Evolutionary conservation across 2,888 invertebrate species (phyloP).

Genomic region (Drosophila sordidula): DNA sequence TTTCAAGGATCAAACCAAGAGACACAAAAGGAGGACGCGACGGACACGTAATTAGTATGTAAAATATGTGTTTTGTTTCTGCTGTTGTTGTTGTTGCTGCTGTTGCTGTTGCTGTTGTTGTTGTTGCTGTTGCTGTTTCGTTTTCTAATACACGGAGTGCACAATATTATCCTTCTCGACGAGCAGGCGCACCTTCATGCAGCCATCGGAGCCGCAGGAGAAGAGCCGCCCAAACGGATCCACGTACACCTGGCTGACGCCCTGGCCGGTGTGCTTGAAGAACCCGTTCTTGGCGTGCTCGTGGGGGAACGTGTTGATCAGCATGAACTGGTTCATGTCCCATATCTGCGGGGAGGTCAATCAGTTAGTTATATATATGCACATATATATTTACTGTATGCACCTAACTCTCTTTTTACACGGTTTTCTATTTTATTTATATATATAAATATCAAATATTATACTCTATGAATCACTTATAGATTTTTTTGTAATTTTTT

Average conservation of each 20-base stretch:
- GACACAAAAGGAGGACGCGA: conserved; percentile 22
- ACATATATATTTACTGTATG: not conserved
- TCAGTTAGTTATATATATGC: not conserved
- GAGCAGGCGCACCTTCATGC: conserved; percentile 97
- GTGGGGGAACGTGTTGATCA: conserved; percentile 94
- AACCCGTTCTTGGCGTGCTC: conserved; percentile 98
- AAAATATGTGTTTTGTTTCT: conserved; percentile 9
- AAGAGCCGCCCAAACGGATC: conserved; percentile 95
- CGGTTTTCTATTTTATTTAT: too few species aligned
- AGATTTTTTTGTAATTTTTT: too few species aligned
- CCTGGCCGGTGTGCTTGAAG: conserved; percentile 98
- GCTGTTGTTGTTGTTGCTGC: conserved; percentile 5
- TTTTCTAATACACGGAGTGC: conserved; percentile 86
- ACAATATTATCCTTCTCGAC: conserved; percentile 91
- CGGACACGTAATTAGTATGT: conserved; percentile 36
- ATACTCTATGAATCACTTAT: too few species aligned
- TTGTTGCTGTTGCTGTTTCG: not conserved
- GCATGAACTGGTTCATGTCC: conserved; percentile 94
- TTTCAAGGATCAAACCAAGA: conserved; percentile 6
- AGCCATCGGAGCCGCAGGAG: conserved; percentile 99
- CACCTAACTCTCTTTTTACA: not conserved
- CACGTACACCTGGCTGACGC: conserved; percentile 97
- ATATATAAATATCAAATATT: too few species aligned
- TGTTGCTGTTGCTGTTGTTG: conserved; percentile 5
- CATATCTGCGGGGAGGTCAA: conserved; percentile 89